Evolutionary conservation across 2,113 vertebrate genomes (phyloP), one percentile per base, ranked within the genome.

Genomic region (Corvus cornix): DNA sequence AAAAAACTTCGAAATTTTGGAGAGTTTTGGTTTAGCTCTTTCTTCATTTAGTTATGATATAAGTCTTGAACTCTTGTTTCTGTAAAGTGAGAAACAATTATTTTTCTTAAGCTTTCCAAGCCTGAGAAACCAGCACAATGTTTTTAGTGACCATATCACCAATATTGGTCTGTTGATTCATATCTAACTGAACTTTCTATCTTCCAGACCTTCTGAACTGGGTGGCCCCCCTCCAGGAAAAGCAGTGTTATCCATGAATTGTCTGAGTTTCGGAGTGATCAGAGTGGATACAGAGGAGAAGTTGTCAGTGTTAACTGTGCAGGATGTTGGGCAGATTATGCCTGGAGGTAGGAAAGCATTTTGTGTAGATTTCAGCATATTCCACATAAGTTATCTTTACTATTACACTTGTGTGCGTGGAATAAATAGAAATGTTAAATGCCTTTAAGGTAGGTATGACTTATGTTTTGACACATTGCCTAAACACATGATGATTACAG

Each of bases 321-420:
- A 99, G 97, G 99, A 99, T 33, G 99, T 99, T 27, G 99, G 99
- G 39, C 99, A 99, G 95, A 99, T 99, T 87, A 99, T 99, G 98
- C 99, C 99, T 62, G 99, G 99, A 98, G 99, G 99, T 99, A 97
- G 56, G 91, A 91, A 84, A 84, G 10, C 20, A 11, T 94, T 93
- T 85, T 37, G 11, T 43, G 15, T 72, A 46, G 52, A 16, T 81
- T 79, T 85, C 87, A 92, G 6, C 31, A 13, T 67, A 63, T 22
- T 77, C 16, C n/a, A 67, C 24, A 3, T 44, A 46, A 82, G 7
- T 68, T 72, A 15, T 9, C 63, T 60, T 74, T 58, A 13, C 16
- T 85, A 2, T 56, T 58, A 43, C 27, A 22, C 27, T 79, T 73
- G 16, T 60, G 31, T 33, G 63, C 24, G 53, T 79, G 46, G 62